These are phyloP conservation scores for Platyscapa corneri DNA, from an alignment of 1,140 invertebrate species.

Conservation along the genomic window DNA sequence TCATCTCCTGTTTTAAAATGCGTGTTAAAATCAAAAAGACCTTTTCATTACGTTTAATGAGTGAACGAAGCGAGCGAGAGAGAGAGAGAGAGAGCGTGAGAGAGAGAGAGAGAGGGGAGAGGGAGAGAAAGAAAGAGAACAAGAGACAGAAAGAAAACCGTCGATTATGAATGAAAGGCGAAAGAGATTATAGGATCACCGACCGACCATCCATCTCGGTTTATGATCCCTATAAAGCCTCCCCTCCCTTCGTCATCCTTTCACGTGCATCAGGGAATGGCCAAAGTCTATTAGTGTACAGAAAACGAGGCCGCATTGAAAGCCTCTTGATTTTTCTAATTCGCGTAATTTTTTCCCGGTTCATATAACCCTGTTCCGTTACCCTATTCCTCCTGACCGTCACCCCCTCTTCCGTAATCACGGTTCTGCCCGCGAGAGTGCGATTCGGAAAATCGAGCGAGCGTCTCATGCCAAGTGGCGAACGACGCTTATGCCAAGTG, in stretches of 20 bases:
- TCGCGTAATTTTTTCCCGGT: not conserved
- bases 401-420: not conserved
- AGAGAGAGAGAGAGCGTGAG: not conserved
- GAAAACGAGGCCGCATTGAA: constrained; percentile 12
- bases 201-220: constrained; percentile 14
- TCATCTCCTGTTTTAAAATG: constrained; percentile 9
- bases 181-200: constrained; percentile 21
- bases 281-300: constrained; percentile 5
- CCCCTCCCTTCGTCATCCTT: not conserved
- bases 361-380: not conserved
- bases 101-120: not conserved
- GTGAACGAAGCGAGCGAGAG: not conserved
- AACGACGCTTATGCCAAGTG: constrained; percentile 41
- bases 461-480: constrained; percentile 33
- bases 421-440: not conserved
- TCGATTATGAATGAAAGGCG: constrained; percentile 16
- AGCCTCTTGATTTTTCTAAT: constrained; percentile 16
- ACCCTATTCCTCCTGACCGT: not conserved
- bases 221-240: constrained; percentile 23
- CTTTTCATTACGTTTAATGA: not conserved
- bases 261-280: not conserved
- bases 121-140: not conserved
- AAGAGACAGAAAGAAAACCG: not conserved
- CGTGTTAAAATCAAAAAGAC: constrained; percentile 23
- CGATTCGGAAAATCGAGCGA: constrained; percentile 43